Evolutionary conservation across 2,797 vertebrate species (phyloP).

Genomic region (Discoglossus pictus): DNA sequence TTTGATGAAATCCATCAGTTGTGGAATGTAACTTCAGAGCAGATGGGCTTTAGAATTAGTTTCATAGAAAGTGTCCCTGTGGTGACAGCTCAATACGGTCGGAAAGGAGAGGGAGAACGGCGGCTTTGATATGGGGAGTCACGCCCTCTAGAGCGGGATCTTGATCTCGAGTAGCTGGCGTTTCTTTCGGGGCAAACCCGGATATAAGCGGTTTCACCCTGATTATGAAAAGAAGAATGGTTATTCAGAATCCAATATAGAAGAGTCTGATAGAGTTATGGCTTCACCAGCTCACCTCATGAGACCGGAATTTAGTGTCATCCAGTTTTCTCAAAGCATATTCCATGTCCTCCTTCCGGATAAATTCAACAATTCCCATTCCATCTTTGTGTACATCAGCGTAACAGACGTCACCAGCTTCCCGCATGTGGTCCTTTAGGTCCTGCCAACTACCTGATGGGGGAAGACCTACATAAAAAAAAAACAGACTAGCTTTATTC

Average conservation of each 20-base stretch:
- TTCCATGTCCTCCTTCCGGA: conserved; percentile 87
- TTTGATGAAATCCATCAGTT: conserved; percentile 65
- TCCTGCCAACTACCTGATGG: no score
- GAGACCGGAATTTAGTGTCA: conserved; percentile 83
- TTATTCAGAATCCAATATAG: neutral
- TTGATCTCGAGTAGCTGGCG: conserved; percentile 83
- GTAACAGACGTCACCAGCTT: conserved; percentile 85
- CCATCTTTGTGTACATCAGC: conserved; percentile 84
- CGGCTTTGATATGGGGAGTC: conserved; percentile 88
- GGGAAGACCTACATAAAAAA: no score
- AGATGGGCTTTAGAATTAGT: conserved; percentile 61
- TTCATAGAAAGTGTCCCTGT: conserved; percentile 59
- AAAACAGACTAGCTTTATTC: no score
- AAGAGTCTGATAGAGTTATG: neutral
- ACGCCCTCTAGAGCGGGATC: conserved; percentile 85
- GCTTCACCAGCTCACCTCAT: conserved; percentile 71
- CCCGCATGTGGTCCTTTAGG: no score
- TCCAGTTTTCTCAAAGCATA: conserved; percentile 81
- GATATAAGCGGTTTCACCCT: conserved; percentile 88
- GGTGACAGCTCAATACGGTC: conserved; percentile 70
- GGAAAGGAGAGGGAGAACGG: conserved; percentile 84
- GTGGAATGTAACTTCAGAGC: conserved; percentile 70
- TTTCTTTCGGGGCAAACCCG: conserved; percentile 84
- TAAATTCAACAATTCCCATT: conserved; percentile 84
- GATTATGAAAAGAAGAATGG: conserved; percentile 49